Percentiles rank a stretch among this genome's conserved stretches.
phyloP scores from a whole-genome alignment of 2,888 invertebrate genomes.

The Tetragonisca angustula region DNA sequence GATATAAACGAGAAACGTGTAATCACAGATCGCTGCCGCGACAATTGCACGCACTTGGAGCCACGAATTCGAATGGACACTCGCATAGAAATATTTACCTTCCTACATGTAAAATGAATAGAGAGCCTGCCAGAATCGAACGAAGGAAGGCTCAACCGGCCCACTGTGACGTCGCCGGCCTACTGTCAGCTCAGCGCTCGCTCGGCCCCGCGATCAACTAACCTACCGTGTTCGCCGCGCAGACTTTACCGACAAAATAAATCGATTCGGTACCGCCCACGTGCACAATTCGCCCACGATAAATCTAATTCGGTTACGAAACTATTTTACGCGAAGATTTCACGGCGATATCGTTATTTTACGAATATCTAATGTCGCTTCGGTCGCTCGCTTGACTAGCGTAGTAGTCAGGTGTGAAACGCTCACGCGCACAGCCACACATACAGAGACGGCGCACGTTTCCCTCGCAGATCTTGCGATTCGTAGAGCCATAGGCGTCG shows the following conservation, averaged over 20 bases:
- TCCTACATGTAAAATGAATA: constrained; percentile 84
- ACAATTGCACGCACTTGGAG: constrained; percentile 57
- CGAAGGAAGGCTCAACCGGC: constrained; percentile 84
- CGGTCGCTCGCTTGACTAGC: constrained; percentile 75
- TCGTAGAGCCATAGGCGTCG: constrained; percentile 69
- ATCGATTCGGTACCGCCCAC: constrained; percentile 62
- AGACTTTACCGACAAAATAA: constrained; percentile 75
- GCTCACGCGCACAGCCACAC: constrained; percentile 77
- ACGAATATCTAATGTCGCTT: constrained; percentile 19
- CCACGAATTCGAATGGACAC: constrained; percentile 44
- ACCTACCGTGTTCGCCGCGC: constrained; percentile 80
- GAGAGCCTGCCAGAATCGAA: constrained; percentile 83
- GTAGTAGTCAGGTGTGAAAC: constrained; percentile 83
- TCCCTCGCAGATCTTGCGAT: constrained; percentile 75
- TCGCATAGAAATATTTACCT: constrained; percentile 83
- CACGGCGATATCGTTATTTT: not conserved
- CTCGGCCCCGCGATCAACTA: constrained; percentile 85
- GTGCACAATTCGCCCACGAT: constrained; percentile 52
- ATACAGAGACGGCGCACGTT: constrained; percentile 70
- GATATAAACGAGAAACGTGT: constrained; percentile 22
- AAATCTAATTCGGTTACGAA: constrained; percentile 45
- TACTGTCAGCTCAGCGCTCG: constrained; percentile 85
- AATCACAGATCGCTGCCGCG: constrained; percentile 17
- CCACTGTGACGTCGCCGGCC: constrained; percentile 86
- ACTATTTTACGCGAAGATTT: constrained; percentile 51